Evolutionary conservation across 2,113 vertebrate species (phyloP), one percentile per base, ranked within the genome.

Genomic region (Lagopus muta): DNA sequence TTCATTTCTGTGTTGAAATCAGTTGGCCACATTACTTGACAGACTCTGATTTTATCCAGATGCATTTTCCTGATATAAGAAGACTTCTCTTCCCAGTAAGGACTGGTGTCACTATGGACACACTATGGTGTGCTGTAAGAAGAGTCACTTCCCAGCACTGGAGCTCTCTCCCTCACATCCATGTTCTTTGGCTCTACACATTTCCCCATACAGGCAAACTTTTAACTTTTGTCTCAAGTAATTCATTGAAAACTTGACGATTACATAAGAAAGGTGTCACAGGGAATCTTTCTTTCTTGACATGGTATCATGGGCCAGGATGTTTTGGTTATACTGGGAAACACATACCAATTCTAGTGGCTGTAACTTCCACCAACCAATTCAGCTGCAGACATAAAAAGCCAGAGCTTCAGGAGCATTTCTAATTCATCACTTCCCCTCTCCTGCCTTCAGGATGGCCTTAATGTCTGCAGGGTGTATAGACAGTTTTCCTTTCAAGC

Each of bases 301-400:
- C 11, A 17, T 65, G n/a, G 40, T 1, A 4, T 40, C 30, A 34
- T 2, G 9, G 58, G 81, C 27, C 47, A 36, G 34, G 36, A 73
- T 32, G 7, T 45, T 76, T 47, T 78, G 70, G 57, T 43, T 7
- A 7, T 27, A 45, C 28, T 30, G 60, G 17, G 45, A 25, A 90
- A 47, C 13, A 12, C 1, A 1, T 16, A 6, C 25, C 36, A 13
- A 38, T 72, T 58, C 48, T 0, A 1, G 8, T 62, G 48, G 7
- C 60, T 67, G 52, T 19, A 65, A 15, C 58, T 89, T 88, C 67
- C 20, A n/a, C 34, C 24, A 24, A 10, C 43, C 13, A 3, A 84
- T 86, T 72, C 48, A 71, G 88, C n/a, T n/a, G 21, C 52, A 65
- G 50, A 15, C 27, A 82, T 13, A 86, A 83, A 57, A 78, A 54